Conservation (phyloP, 2,888 invertebrate species). For the Hybos culiciformis region DNA sequence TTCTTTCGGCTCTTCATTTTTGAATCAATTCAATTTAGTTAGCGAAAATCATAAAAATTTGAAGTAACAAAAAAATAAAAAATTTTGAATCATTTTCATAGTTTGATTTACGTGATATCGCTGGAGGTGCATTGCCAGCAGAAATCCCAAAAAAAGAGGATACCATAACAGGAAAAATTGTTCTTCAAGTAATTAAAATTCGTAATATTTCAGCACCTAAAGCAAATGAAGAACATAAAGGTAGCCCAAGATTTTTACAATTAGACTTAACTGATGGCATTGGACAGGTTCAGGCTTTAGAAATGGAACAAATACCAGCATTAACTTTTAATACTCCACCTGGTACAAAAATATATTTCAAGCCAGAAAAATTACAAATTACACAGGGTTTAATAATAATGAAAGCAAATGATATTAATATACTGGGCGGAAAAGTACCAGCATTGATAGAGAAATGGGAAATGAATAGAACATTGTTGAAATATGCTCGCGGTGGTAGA, state of each 20-base stretch:
- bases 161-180: conserved; percentile 42
- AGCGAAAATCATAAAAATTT: background rate
- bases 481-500: conserved; percentile 39
- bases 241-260: conserved; percentile 72
- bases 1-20: no score
- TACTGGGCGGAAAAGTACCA: conserved; percentile 74
- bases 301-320: conserved; percentile 54
- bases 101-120: conserved; percentile 65
- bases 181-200: conserved; percentile 78
- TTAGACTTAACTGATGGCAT: conserved; percentile 77
- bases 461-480: conserved; percentile 48
- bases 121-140: conserved; percentile 57
- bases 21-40: no score
- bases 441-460: conserved; percentile 83
- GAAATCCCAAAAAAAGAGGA: conserved; percentile 46
- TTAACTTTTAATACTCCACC: conserved; percentile 76
- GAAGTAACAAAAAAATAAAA: background rate
- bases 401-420: conserved; percentile 48
- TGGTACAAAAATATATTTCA: conserved; percentile 64
- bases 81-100: conserved; percentile 12
- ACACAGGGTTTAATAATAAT: conserved; percentile 64
- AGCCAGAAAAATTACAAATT: conserved; percentile 41
- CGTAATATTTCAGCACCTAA: conserved; percentile 84
- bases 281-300: conserved; percentile 60
- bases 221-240: conserved; percentile 70